Evolutionary conservation across 1,140 invertebrate genomes (phyloP).

Genomic region (Sitobion miscanthi): DNA sequence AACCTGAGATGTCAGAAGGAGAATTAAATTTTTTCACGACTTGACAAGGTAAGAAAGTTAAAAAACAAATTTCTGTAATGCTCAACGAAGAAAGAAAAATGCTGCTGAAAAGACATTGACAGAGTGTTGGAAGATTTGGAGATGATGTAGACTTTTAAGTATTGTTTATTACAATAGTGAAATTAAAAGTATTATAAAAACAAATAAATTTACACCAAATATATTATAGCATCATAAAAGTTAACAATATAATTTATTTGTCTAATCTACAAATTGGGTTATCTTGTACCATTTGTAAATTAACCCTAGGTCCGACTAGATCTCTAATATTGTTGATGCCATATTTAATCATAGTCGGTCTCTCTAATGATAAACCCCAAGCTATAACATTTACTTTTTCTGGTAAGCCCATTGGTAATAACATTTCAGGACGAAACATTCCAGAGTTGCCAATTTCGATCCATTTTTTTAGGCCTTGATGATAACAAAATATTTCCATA

Average conservation of each 20-base stretch:
- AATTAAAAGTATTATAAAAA: conserved; percentile 14
- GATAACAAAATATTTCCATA: conserved; percentile 99
- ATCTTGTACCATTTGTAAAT: conserved; percentile 93
- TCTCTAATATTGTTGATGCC: conserved; percentile 97
- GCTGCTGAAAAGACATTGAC: conserved; percentile 47
- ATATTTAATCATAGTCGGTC: conserved; percentile 99
- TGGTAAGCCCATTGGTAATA: conserved; percentile 96
- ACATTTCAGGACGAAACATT: conserved; percentile 96
- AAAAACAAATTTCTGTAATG: conserved; percentile 51
- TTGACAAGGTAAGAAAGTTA: conserved; percentile 43
- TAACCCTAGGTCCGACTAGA: conserved; percentile 96
- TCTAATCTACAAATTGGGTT: conserved; percentile 89
- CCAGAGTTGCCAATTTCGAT: conserved; percentile 96
- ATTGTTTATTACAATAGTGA: conserved; percentile 7
- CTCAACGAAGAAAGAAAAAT: conserved; percentile 45
- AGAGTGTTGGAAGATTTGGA: conserved; percentile 52
- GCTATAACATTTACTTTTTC: conserved; percentile 94
- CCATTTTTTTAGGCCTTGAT: conserved; percentile 81
- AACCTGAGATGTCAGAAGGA: conserved; percentile 44
- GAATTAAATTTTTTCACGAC: conserved; percentile 46
- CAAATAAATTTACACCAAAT: background rate
- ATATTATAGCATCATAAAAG: conserved; percentile 9
- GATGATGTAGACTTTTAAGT: conserved; percentile 48
- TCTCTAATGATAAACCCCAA: conserved; percentile 96
- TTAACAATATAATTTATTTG: conserved; percentile 31